A percentile compares a stretch with the other conserved stretches of the same genome.
phyloP scores from a whole-genome alignment of 2,113 vertebrate species.

The Apaloderma vittatum region DNA sequence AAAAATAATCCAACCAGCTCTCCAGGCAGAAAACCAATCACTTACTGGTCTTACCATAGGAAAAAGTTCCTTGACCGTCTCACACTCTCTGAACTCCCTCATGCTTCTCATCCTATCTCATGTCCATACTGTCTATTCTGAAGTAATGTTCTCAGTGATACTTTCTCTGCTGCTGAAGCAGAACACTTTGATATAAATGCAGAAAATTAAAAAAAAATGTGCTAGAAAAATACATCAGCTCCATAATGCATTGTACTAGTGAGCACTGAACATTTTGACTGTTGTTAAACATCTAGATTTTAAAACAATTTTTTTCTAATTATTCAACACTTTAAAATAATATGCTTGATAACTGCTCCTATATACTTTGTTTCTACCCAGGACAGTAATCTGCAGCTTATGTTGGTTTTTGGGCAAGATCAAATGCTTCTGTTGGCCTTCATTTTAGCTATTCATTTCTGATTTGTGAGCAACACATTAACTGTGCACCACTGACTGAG shows the following conservation, averaged over 20 bases:
- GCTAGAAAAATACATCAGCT: neutral
- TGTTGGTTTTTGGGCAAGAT: neutral
- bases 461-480: neutral
- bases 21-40: neutral
- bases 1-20: neutral
- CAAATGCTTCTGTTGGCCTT: neutral
- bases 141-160: neutral
- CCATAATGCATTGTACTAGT: neutral
- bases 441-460: neutral
- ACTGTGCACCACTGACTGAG: neutral
- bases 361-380: neutral
- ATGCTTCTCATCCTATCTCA: neutral
- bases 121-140: neutral
- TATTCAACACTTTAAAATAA: neutral
- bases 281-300: neutral
- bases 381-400: neutral
- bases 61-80: neutral
- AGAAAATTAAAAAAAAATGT: neutral
- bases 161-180: neutral
- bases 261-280: neutral
- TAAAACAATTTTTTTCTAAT: neutral
- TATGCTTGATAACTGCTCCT: neutral
- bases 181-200: neutral
- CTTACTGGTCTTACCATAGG: neutral
- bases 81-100: neutral